Percentiles rank a stretch among this genome's conserved stretches.
phyloP scores from a whole-genome alignment of 2,113 vertebrate species.

The Anhinga anhinga region DNA sequence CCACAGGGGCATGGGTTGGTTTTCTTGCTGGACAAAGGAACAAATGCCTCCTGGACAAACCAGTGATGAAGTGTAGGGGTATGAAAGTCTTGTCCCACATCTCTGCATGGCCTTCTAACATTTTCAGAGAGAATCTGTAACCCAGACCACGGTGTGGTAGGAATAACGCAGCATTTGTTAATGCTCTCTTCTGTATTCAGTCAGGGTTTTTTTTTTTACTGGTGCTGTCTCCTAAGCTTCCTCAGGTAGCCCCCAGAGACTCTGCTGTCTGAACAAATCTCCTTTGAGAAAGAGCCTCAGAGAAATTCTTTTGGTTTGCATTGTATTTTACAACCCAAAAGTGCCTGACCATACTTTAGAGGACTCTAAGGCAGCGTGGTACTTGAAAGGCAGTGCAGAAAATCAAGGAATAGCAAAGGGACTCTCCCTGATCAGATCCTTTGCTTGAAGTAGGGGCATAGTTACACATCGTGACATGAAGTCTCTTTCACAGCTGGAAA shows the following conservation, averaged over 20 bases:
- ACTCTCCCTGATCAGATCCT: background rate
- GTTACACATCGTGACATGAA: background rate
- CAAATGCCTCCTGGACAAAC: background rate
- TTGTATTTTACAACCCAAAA: background rate
- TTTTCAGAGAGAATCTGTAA: background rate
- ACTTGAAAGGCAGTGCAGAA: background rate
- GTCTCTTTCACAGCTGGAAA: background rate
- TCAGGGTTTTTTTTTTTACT: background rate
- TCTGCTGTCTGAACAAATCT: background rate
- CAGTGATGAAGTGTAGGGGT: background rate
- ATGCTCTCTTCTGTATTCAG: background rate
- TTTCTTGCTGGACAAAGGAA: background rate
- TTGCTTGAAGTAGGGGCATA: background rate
- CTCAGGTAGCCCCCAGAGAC: background rate
- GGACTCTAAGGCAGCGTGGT: background rate
- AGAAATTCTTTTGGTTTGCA: background rate
- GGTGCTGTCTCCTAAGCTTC: background rate
- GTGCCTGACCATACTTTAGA: background rate
- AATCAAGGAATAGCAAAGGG: background rate
- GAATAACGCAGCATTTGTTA: background rate
- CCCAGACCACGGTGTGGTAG: background rate
- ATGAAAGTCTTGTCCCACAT: background rate
- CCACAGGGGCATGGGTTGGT: background rate
- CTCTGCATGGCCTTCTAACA: background rate
- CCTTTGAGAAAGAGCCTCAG: background rate